Conservation (phyloP, 1,140 invertebrate genomes). For the Ericerus pela region DNA sequence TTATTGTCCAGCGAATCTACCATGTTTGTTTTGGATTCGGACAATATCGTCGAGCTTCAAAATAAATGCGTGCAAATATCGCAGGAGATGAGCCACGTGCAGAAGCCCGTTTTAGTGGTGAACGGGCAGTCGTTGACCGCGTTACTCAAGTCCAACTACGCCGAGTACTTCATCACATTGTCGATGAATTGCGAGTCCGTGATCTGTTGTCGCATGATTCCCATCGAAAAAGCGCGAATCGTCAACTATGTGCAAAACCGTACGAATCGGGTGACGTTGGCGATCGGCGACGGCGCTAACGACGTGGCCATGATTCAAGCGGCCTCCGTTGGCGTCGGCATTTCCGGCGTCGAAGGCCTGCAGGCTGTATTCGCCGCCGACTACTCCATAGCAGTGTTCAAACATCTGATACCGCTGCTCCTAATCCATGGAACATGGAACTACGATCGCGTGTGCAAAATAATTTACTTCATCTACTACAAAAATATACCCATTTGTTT, state of each 20-base stretch:
- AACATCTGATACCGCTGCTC: slow-evolving; percentile 68
- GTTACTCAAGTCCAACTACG: slow-evolving; percentile 42
- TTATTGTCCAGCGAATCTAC: slow-evolving; percentile 70
- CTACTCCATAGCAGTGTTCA: slow-evolving; percentile 81
- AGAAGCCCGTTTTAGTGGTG: not conserved
- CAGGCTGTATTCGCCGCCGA: slow-evolving; percentile 95
- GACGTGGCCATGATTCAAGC: slow-evolving; percentile 98
- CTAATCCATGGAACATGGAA: slow-evolving; percentile 93
- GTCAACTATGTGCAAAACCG: slow-evolving; percentile 10
- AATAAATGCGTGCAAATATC: not conserved
- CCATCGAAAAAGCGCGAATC: slow-evolving; percentile 73
- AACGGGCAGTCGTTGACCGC: not conserved
- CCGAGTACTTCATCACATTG: slow-evolving; percentile 58
- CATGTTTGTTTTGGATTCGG: slow-evolving; percentile 25
- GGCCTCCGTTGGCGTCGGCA: slow-evolving; percentile 86
- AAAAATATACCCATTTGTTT: slow-evolving; percentile 77
- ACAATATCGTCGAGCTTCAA: not conserved
- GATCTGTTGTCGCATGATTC: slow-evolving; percentile 90
- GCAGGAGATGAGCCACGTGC: not conserved
- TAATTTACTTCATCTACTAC: slow-evolving; percentile 93
- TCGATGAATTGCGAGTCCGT: slow-evolving; percentile 79
- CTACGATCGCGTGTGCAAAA: slow-evolving; percentile 78
- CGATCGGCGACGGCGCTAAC: slow-evolving; percentile 75
- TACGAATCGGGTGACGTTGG: slow-evolving; percentile 27
- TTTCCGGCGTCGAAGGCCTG: slow-evolving; percentile 87